A percentile compares a stretch with the other conserved stretches of the same genome.
phyloP scores from a whole-genome alignment of 1,140 invertebrate species.

The Trichonephila clavipes region DNA sequence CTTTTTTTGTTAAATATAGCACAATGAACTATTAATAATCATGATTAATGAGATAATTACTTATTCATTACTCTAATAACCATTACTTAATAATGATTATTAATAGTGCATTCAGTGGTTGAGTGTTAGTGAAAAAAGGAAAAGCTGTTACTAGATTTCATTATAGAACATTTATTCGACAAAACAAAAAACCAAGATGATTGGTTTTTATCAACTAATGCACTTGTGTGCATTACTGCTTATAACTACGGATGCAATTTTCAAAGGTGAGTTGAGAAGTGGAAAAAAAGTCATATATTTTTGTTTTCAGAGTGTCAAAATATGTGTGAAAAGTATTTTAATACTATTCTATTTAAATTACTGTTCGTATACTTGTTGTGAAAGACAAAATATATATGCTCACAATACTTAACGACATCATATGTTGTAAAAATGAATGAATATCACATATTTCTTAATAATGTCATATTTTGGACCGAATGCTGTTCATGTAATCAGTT shows the following conservation, averaged over 20 bases:
- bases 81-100: background rate
- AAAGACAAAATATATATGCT: constrained; percentile 33
- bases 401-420: constrained; percentile 1
- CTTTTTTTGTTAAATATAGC: background rate
- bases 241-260: background rate
- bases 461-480: too few species aligned
- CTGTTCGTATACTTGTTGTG: constrained; percentile 48
- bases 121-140: background rate
- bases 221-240: background rate
- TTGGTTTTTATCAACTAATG: background rate
- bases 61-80: background rate
- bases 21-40: too few species aligned
- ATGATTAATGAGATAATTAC: too few species aligned
- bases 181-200: background rate
- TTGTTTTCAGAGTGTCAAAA: constrained; percentile 41
- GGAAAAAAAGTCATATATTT: constrained; percentile 35
- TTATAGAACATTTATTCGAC: background rate
- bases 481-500: too few species aligned
- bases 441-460: constrained; percentile 22
- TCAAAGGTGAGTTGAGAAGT: constrained; percentile 30
- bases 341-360: constrained; percentile 31
- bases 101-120: background rate
- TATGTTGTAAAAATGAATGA: background rate
- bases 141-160: background rate
- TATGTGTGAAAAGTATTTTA: constrained; percentile 56